phyloP scores from a whole-genome alignment of 2,888 invertebrate species.

The Elmis aenea region DNA sequence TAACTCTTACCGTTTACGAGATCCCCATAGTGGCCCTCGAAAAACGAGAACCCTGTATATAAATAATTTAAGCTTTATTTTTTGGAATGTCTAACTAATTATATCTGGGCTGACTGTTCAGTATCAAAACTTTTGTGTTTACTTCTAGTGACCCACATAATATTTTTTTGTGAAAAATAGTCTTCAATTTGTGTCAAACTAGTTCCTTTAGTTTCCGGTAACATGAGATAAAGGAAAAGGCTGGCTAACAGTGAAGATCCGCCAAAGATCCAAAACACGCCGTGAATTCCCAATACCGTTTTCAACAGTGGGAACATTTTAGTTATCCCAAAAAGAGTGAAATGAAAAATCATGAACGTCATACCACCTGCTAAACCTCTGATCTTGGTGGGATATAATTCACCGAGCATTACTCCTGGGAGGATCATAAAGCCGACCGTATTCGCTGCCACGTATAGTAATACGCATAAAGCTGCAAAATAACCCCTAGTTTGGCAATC shows the following conservation, averaged over 20 bases:
- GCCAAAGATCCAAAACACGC: constrained; percentile 68
- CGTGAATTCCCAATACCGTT: constrained; percentile 55
- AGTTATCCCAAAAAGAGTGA: constrained; percentile 62
- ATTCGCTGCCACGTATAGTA: constrained; percentile 69
- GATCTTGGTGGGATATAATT: constrained; percentile 67
- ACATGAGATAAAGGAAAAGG: constrained; percentile 59
- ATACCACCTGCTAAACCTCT: constrained; percentile 70
- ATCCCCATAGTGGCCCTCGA: too few species aligned
- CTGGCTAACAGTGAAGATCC: constrained; percentile 58
- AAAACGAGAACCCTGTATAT: too few species aligned
- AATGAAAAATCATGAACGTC: constrained; percentile 67
- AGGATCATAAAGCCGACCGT: constrained; percentile 69
- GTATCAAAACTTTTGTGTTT: too few species aligned
- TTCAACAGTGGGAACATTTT: constrained; percentile 66
- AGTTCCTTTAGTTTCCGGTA: constrained; percentile 72
- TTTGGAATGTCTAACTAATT: too few species aligned
- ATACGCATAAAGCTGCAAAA: constrained; percentile 49
- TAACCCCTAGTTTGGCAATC: constrained; percentile 39
- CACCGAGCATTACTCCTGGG: constrained; percentile 71
- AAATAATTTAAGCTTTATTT: too few species aligned
- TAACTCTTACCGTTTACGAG: too few species aligned
- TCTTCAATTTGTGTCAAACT: constrained; percentile 71
- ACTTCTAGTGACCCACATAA: constrained; percentile 56
- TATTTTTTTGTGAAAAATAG: constrained; percentile 65
- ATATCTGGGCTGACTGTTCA: too few species aligned